Conservation (phyloP, 2,888 invertebrate genomes). For the Drosophila mayaguana region DNA sequence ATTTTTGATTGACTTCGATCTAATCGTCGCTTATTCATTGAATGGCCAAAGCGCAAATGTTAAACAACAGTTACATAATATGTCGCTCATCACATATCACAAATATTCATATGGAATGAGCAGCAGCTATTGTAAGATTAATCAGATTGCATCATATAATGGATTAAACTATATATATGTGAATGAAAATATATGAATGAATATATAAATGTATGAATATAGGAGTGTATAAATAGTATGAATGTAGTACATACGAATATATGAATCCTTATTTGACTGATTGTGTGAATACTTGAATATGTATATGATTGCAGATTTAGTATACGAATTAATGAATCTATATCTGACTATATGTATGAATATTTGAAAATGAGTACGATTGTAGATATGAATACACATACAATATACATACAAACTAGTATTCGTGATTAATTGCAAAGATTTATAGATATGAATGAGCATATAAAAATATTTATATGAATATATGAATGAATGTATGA, state of each 20-base stretch:
- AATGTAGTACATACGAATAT: too few relatives aligned
- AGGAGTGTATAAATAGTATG: too few relatives aligned
- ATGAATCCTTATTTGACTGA: too few relatives aligned
- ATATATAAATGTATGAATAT: neutral
- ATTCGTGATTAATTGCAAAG: too few relatives aligned
- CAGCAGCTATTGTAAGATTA: neutral
- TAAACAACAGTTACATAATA: neutral
- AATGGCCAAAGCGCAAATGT: neutral
- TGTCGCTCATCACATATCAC: constrained; percentile 1
- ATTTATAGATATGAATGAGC: too few relatives aligned
- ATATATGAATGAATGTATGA: neutral
- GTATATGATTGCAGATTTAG: neutral
- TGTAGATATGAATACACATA: too few relatives aligned
- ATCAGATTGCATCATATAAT: neutral
- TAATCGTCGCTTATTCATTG: constrained; percentile 17
- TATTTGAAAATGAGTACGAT: neutral
- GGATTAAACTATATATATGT: neutral
- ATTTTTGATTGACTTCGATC: constrained; percentile 34
- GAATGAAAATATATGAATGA: neutral
- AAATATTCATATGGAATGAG: neutral
- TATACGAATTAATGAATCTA: too few relatives aligned
- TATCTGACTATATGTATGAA: neutral
- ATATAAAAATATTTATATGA: too few relatives aligned
- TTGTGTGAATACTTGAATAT: too few relatives aligned
- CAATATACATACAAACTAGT: too few relatives aligned